phyloP scores from a whole-genome alignment of 1,140 invertebrate species.

The Danaus plexippus region DNA sequence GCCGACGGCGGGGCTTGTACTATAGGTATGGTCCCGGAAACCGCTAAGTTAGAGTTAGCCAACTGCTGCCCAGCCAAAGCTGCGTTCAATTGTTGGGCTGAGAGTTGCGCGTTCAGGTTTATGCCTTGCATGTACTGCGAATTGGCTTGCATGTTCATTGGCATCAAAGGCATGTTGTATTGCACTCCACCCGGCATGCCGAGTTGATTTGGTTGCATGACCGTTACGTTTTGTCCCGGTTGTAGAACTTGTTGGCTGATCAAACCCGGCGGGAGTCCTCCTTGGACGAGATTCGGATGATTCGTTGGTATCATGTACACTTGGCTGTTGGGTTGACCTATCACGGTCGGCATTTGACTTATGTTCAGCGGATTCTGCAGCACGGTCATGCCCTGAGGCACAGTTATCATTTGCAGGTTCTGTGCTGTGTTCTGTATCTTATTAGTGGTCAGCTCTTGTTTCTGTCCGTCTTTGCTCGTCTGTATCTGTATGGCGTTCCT shows the following conservation, averaged over 20 bases:
- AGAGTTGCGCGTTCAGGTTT: slow-evolving; percentile 56
- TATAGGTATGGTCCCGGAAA: slow-evolving; percentile 55
- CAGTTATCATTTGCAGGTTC: slow-evolving; percentile 65
- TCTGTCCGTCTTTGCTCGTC: slow-evolving; percentile 50
- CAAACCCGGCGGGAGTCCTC: slow-evolving; percentile 40
- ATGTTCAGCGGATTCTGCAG: slow-evolving; percentile 60
- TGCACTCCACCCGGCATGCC: slow-evolving; percentile 53
- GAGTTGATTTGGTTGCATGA: slow-evolving; percentile 61
- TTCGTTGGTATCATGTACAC: slow-evolving; percentile 66
- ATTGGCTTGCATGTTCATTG: slow-evolving; percentile 54
- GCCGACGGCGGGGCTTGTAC: slow-evolving; percentile 49
- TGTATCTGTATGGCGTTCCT: slow-evolving; percentile 61
- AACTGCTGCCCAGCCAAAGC: slow-evolving; percentile 53
- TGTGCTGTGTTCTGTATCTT: slow-evolving; percentile 53
- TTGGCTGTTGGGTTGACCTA: slow-evolving; percentile 59
- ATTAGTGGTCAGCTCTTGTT: slow-evolving; percentile 46
- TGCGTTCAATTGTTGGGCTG: slow-evolving; percentile 58
- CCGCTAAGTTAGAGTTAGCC: slow-evolving; percentile 40
- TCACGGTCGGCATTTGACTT: slow-evolving; percentile 53
- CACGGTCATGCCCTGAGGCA: slow-evolving; percentile 62
- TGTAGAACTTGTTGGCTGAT: slow-evolving; percentile 55
- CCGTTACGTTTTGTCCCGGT: slow-evolving; percentile 57
- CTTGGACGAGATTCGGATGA: slow-evolving; percentile 50
- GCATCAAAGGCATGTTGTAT: slow-evolving; percentile 61
- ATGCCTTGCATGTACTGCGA: slow-evolving; percentile 60